Conservation (phyloP, 2,797 vertebrate genomes). For the Gymnoscopelus microlampas region DNA sequence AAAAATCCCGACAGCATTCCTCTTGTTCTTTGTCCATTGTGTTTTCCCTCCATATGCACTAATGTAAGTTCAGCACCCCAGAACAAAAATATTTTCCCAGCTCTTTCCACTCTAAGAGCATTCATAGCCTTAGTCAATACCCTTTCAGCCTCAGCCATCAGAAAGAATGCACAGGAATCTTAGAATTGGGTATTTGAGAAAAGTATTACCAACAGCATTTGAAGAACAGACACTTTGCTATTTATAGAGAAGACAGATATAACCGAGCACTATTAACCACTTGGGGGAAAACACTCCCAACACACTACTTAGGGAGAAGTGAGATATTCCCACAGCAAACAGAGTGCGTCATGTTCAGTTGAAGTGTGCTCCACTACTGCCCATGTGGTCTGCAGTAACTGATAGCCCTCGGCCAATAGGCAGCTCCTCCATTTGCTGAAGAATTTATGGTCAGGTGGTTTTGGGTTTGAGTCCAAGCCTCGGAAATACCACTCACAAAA, state of each 20-base stretch:
- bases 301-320: constrained; percentile 14
- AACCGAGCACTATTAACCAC: constrained; percentile 9
- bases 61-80: constrained; percentile 4
- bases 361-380: constrained; percentile 40
- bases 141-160: too few relatives aligned
- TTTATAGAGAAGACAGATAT: constrained; percentile 31
- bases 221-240: background rate
- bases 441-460: constrained; percentile 73
- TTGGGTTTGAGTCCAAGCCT: constrained; percentile 60
- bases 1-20: constrained; percentile 8
- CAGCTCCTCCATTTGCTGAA: constrained; percentile 58
- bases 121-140: background rate
- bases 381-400: constrained; percentile 59
- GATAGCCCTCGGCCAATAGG: constrained; percentile 54
- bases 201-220: background rate
- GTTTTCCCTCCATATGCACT: constrained; percentile 32
- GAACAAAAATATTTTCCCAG: constrained; percentile 25
- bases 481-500: constrained; percentile 59
- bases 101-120: constrained; percentile 12
- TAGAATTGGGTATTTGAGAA: constrained; percentile 5
- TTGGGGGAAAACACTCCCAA: constrained; percentile 11
- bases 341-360: constrained; percentile 52
- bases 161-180: background rate
- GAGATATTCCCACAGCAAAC: constrained; percentile 45
- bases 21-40: constrained; percentile 22